Conservation (phyloP, 2,797 vertebrate genomes). For the Pantherophis vulpinus region DNA sequence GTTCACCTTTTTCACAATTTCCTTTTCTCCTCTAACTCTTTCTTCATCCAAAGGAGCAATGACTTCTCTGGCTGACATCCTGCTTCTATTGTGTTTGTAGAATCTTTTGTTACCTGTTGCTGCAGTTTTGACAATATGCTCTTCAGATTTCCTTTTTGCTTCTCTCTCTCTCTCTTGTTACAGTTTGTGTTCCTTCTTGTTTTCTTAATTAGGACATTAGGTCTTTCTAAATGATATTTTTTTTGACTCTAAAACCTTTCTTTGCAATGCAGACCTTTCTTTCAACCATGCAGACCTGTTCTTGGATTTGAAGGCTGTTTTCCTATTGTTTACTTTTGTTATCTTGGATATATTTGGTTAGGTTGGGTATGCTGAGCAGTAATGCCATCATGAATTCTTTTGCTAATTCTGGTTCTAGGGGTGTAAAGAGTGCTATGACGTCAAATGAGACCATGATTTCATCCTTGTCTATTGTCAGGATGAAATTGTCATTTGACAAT, state of each 20-base stretch:
- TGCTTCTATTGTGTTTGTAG: neutral
- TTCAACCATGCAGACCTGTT: neutral
- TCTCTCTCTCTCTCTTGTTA: neutral
- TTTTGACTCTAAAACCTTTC: neutral
- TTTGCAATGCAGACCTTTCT: neutral
- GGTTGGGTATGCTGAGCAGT: neutral
- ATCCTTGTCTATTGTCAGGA: neutral
- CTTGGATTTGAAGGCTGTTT: neutral
- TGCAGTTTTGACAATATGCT: neutral
- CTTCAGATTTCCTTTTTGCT: neutral
- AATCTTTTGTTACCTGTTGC: neutral
- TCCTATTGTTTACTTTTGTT: neutral
- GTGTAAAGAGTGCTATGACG: neutral
- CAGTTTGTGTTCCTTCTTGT: neutral
- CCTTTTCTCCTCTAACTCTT: neutral
- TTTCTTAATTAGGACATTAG: neutral
- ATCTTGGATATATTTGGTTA: neutral
- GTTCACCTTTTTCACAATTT: neutral
- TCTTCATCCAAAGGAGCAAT: neutral
- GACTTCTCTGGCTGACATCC: neutral
- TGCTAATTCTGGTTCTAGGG: neutral
- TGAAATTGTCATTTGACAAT: neutral
- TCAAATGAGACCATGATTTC: neutral
- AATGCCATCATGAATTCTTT: neutral
- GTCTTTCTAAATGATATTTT: neutral